These are phyloP conservation scores for Gonioctena quinquepunctata DNA, from an alignment of 1,140 invertebrate species.

Conservation along the genomic window DNA sequence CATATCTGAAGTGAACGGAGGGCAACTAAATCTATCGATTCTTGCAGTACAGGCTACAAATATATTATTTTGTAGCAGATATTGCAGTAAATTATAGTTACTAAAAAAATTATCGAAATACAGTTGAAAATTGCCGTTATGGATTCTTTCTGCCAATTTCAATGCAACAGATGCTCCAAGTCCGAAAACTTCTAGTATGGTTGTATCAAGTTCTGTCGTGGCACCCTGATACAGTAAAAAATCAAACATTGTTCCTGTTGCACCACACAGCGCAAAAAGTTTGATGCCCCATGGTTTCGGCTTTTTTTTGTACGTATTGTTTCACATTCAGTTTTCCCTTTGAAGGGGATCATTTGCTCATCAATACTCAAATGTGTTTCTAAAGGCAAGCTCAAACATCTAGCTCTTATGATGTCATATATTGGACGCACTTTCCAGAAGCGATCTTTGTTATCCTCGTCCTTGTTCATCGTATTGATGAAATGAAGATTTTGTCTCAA, in stretches of 20 bases:
- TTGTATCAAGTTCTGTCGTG: constrained; percentile 7
- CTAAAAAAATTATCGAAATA: constrained; percentile 26
- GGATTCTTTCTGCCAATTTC: constrained; percentile 17
- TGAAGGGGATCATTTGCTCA: constrained; percentile 20
- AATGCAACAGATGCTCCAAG: constrained; percentile 7
- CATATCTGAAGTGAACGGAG: background rate
- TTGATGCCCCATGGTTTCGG: constrained; percentile 21
- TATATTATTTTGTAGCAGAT: constrained; percentile 5
- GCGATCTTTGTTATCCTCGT: background rate
- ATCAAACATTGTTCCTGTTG: constrained; percentile 1
- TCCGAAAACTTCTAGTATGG: background rate
- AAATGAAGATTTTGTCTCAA: background rate
- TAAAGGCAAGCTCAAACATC: background rate
- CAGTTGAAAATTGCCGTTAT: background rate
- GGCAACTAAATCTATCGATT: constrained; percentile 1
- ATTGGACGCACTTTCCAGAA: background rate
- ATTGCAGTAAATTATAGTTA: constrained; percentile 16
- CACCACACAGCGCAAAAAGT: constrained; percentile 14
- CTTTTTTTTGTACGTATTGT: constrained; percentile 19
- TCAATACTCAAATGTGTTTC: background rate
- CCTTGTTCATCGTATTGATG: background rate
- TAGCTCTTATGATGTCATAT: background rate
- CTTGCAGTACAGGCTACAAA: constrained; percentile 6
- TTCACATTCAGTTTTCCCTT: background rate
- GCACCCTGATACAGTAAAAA: constrained; percentile 14